Evolutionary conservation across 2,113 vertebrate genomes (phyloP).

Genomic region (Elaphurus davidianus): DNA sequence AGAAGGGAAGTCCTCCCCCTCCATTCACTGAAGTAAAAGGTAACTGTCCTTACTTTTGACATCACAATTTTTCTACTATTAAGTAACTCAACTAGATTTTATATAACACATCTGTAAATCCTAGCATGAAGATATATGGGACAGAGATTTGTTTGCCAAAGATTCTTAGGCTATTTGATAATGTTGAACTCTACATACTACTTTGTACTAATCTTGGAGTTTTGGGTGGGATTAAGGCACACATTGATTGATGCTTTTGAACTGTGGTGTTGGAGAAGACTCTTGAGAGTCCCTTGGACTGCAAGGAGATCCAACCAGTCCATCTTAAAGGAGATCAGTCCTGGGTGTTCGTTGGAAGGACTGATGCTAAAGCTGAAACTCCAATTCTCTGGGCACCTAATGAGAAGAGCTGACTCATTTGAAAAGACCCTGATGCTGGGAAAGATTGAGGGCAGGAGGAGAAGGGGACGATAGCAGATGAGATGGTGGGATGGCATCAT

Average conservation of each 20-base stretch:
- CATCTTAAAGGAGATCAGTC: neutral
- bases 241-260: neutral
- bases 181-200: neutral
- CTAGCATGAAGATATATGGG: neutral
- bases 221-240: neutral
- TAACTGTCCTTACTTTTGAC: neutral
- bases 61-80: neutral
- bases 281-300: neutral
- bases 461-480: neutral
- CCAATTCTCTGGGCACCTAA: neutral
- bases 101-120: neutral
- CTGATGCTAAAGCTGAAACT: neutral
- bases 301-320: neutral
- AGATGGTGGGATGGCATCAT: neutral
- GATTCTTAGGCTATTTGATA: neutral
- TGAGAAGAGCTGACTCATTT: neutral
- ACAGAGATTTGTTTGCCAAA: neutral
- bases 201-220: neutral
- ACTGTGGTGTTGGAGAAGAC: neutral
- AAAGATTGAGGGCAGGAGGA: neutral
- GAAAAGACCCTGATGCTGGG: neutral
- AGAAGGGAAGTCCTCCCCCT: neutral
- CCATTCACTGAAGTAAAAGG: neutral
- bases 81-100: neutral
- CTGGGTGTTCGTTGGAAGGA: neutral